phyloP scores from a whole-genome alignment of 2,113 vertebrate species.

The Aspiorhynchus laticeps region DNA sequence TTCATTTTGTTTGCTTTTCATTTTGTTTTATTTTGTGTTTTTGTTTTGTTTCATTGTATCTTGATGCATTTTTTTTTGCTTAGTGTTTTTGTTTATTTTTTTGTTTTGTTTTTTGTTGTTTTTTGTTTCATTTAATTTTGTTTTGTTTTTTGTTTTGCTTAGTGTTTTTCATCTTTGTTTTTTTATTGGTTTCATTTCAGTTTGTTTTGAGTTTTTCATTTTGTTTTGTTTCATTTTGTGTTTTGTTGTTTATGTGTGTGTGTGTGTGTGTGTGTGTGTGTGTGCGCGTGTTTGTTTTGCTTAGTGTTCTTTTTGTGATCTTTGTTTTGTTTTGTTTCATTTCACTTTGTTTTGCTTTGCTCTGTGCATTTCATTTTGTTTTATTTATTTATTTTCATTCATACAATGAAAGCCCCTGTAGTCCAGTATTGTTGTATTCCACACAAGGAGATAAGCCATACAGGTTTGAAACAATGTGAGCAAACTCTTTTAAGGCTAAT shows the following conservation, averaged over 20 bases:
- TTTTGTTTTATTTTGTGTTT: neutral
- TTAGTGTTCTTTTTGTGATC: too few relatives aligned
- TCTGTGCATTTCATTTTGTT: neutral
- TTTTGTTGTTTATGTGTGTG: too few relatives aligned
- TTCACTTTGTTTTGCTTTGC: neutral
- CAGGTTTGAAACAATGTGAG: neutral
- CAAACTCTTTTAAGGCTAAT: neutral
- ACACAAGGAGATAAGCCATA: neutral
- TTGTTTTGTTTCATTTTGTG: too few relatives aligned
- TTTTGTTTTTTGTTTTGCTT: neutral
- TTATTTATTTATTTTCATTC: neutral
- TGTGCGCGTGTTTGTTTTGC: neutral
- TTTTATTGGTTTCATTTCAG: too few relatives aligned
- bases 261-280: too few relatives aligned
- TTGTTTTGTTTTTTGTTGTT: neutral
- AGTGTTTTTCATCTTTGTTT: neutral
- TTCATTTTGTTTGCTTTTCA: too few relatives aligned
- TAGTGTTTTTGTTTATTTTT: neutral
- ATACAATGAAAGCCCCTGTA: neutral
- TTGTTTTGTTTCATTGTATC: neutral
- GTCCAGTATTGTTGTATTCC: too few relatives aligned
- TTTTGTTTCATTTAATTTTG: rapidly evolving
- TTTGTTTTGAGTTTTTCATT: too few relatives aligned
- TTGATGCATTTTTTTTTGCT: neutral
- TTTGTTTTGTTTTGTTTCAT: too few relatives aligned